Base-by-base conservation (phyloP, 2,888 invertebrate genomes). In the Sinodicranocentrus sp. region DNA sequence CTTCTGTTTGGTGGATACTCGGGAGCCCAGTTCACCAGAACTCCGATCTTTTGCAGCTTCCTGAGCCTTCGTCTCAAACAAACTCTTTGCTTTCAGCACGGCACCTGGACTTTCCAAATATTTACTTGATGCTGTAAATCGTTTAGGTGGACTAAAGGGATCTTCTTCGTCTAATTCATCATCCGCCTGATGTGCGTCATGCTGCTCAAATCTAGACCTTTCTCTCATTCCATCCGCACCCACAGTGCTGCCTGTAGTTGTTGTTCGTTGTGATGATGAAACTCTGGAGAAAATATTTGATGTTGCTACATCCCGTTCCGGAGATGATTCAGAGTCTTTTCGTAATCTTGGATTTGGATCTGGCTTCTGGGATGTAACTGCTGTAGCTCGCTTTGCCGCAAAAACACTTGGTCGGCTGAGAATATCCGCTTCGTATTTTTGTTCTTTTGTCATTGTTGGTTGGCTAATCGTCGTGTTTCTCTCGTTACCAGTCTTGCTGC, bases 1-100 rank as follows among this genome's bases (percentile, higher is more conserved):
- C 33, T 77, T 85, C 0, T 75, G 86, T 43, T 77, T 85, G 2
- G 80, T 26, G 1, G 59, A 65, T 8, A 85, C 67, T 19, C 67
- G 65, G 0, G 70, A 61, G n/a, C 71, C 82, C 26, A 75, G 57
- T 15, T 85, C 85, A 26, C 84, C 61, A 0, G 85, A 86, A 43
- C 84, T 76, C 21, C 82, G 52, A n/a, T 87, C 86, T 17, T 71
- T 77, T 0, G 87, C 85, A 13, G 88, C 87, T 70, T 89, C 88
- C 25, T 82, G 77, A 10, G 93, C 92, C 85, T 93, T 93, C 85
- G 93, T 94, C 91, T 95, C 94, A 90, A 94, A 94, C 44, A 94
- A 90, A 52, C 93, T 93, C 90, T 94, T 94, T 0, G 95, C 94
- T 90, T 93, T 93, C 68, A 93, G 93, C 0, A 94, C 93, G n/a